These are phyloP conservation scores for Listronotus oregonensis DNA, from an alignment of 1,140 invertebrate species.

Conservation along the genomic window DNA sequence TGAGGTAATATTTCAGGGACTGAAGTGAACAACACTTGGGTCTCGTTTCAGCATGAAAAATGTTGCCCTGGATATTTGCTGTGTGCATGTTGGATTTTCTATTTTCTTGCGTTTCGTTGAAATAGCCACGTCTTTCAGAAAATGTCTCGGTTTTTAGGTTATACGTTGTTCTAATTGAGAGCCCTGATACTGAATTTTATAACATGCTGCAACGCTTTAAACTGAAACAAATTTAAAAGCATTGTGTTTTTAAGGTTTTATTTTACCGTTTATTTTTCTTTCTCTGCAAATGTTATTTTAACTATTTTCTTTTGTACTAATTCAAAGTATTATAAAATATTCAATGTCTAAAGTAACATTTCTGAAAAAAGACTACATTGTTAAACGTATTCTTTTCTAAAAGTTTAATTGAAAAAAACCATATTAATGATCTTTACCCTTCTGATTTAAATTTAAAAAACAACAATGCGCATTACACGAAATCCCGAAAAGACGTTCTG, in stretches of 20 bases:
- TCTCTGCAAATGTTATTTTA: no score
- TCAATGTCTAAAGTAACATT: no score
- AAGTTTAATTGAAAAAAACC: no score
- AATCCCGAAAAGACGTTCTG: no score
- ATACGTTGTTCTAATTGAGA: neutral
- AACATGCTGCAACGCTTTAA: neutral
- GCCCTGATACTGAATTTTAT: neutral
- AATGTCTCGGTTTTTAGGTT: constrained; percentile 4
- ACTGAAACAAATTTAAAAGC: neutral
- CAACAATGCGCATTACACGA: no score
- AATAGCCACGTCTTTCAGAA: constrained; percentile 20
- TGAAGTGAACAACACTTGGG: constrained; percentile 34
- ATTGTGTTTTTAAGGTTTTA: neutral
- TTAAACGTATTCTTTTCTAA: no score
- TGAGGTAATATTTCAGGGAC: constrained; percentile 28
- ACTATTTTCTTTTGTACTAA: no score
- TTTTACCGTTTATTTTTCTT: no score
- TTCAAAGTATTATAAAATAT: no score
- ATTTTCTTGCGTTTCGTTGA: constrained; percentile 25
- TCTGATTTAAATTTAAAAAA: no score
- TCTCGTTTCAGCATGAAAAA: constrained; percentile 37
- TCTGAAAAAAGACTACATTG: no score
- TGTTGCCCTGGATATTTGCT: constrained; percentile 36
- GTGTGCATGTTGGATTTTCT: constrained; percentile 36
- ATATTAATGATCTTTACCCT: no score